These are phyloP conservation scores for Rhagoletis zephyria DNA, from an alignment of 1,140 invertebrate species.

Conservation along the genomic window DNA sequence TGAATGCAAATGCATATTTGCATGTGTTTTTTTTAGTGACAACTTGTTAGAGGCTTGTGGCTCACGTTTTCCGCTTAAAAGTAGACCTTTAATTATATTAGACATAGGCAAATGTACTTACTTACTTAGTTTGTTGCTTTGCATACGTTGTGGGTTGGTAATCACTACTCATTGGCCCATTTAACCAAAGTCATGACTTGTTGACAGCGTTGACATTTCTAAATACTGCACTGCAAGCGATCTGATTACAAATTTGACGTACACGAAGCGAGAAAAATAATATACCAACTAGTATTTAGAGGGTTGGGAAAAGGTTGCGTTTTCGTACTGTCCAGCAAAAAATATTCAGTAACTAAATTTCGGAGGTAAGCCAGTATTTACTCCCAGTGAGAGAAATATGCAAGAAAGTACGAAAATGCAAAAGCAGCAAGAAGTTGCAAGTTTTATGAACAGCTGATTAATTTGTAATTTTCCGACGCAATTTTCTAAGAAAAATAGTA, in stretches of 20 bases:
- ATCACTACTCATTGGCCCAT: constrained; percentile 44
- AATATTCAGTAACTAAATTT: too few relatives aligned
- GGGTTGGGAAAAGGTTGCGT: too few relatives aligned
- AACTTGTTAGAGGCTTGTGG: constrained; percentile 37
- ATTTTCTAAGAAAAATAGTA: too few relatives aligned
- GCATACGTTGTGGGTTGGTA: neutral
- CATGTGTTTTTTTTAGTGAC: neutral
- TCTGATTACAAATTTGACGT: constrained; percentile 13
- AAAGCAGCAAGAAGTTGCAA: too few relatives aligned
- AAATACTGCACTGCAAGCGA: neutral
- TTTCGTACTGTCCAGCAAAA: too few relatives aligned
- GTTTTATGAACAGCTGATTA: too few relatives aligned
- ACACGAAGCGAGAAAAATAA: neutral
- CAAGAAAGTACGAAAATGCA: too few relatives aligned
- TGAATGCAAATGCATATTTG: neutral
- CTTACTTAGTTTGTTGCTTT: neutral
- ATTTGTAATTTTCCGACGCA: too few relatives aligned
- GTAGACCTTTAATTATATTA: constrained; percentile 50
- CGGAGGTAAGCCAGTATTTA: too few relatives aligned
- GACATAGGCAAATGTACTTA: neutral
- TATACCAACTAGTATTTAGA: neutral
- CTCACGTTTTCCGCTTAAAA: constrained; percentile 36
- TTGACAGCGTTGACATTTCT: constrained; percentile 50
- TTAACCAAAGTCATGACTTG: constrained; percentile 43
- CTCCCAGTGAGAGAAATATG: too few relatives aligned